Conservation (phyloP, 35 echinoderm and acorn worm species). For the Stichopus chloronotus region DNA sequence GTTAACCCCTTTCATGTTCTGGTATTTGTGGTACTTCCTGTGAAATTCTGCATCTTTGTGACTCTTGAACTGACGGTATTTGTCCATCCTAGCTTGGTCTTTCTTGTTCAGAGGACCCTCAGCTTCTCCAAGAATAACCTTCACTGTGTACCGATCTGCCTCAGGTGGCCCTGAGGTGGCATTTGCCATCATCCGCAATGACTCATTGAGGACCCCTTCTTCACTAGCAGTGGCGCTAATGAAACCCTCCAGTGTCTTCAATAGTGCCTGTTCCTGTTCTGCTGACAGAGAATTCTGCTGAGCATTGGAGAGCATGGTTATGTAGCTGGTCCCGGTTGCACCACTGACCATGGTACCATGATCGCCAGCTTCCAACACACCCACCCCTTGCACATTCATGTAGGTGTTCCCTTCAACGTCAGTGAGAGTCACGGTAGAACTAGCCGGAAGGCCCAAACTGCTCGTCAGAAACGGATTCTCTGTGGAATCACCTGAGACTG, state of each 20-base stretch:
- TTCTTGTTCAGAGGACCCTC: slow-evolving; percentile 34
- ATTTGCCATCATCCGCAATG: slow-evolving; percentile 5
- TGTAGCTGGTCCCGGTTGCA: background rate
- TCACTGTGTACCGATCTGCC: background rate
- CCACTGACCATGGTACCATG: background rate
- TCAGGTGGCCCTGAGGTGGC: background rate
- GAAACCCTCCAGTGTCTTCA: slow-evolving; percentile 28
- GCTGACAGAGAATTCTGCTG: background rate
- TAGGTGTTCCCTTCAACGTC: background rate
- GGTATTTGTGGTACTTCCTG: slow-evolving; percentile 47
- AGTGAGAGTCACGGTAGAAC: slow-evolving; percentile 13
- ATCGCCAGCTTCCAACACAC: background rate
- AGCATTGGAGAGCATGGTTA: slow-evolving; percentile 25
- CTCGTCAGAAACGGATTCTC: background rate
- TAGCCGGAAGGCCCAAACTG: background rate
- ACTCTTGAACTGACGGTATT: slow-evolving; percentile 11
- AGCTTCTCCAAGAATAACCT: slow-evolving; percentile 14
- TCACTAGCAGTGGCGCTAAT: background rate
- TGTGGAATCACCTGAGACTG: background rate
- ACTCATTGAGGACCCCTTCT: slow-evolving; percentile 1
- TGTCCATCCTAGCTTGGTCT: slow-evolving; percentile 43
- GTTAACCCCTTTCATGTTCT: slow-evolving; percentile 25
- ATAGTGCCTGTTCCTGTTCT: slow-evolving; percentile 32
- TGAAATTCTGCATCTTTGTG: slow-evolving; percentile 38
- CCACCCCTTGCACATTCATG: slow-evolving; percentile 22